Base-by-base conservation (phyloP, 2,888 invertebrate genomes). In the Aricia artaxerxes region DNA sequence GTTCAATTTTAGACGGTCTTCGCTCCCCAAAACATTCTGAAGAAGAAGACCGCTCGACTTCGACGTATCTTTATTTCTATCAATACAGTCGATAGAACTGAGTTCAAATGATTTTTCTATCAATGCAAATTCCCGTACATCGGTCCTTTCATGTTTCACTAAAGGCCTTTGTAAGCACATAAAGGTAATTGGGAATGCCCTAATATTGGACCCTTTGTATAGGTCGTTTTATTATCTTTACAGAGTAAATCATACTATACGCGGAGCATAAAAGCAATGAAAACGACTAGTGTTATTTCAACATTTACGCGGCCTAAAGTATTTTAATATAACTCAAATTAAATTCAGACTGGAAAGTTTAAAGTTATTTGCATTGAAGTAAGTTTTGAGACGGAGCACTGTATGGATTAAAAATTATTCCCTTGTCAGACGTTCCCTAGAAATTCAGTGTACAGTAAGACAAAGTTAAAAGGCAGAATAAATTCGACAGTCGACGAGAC, bases 401-500 rank as follows among this genome's bases (percentile, higher is more conserved):
- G 73, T 44, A 73, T 78, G 73, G 61, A 78, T 78, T 78, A 61
- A 78, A 78, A 77, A 81, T 80, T 80, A 78, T 73, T 72, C 57
- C 69, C 80, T 79, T 79, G 78, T 79, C 80, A 80, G 79, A 80
- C 61, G 77, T 79, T 80, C 73, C 72, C 60, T 69, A 61, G 79
- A 72, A 78, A 80, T 81, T 81, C 80, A 80, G 77, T 79, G 78
- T 81, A 77, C 78, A 40, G 80, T 82, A 82, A 82, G 84, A 82
- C 83, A 81, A 84, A 83, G 83, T 83, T 85, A 84, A 86, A 85
- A 85, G 85, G 83, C 82, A 81, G 85, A 86, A 88, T 85, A 85
- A 87, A 88, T 87, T 86, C 85, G 85, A 86, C 84, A 88, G 87
- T 86, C 87, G 85, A 85, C 86, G 86, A 88, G 90, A 91, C 90